Conservation (phyloP, 2,113 vertebrate species). For the Bothrops jararaca region DNA sequence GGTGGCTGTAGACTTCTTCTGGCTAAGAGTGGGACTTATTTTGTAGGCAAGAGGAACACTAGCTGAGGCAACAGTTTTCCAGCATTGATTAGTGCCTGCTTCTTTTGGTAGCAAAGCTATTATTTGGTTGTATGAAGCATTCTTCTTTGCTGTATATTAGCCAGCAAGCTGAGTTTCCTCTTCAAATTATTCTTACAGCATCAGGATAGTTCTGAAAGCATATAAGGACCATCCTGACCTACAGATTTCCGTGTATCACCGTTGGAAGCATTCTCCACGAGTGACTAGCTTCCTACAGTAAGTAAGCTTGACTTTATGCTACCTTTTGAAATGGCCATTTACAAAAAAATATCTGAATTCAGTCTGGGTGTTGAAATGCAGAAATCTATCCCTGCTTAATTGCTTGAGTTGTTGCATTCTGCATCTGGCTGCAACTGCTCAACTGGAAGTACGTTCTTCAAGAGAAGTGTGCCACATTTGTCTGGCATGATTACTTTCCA, state of each 20-base stretch:
- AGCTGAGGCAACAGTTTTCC: not conserved
- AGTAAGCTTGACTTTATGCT: constrained; percentile 23
- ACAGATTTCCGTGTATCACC: constrained; percentile 59
- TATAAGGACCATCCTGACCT: constrained; percentile 63
- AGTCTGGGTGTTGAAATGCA: not conserved
- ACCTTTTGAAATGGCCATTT: not conserved
- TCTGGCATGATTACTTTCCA: not conserved
- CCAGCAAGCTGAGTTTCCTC: not conserved
- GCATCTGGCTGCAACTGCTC: not conserved
- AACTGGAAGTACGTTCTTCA: not conserved
- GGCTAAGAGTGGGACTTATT: not conserved
- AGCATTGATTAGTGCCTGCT: not conserved
- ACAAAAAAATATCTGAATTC: not conserved
- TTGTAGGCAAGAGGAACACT: not conserved
- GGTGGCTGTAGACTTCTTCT: not conserved
- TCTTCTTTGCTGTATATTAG: not conserved
- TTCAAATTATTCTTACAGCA: constrained; percentile 40
- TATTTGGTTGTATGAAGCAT: not conserved
- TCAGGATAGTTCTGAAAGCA: constrained; percentile 47
- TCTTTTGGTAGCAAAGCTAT: not conserved
- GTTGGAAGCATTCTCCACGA: constrained; percentile 68
- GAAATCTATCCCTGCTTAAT: not conserved
- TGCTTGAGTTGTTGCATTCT: not conserved
- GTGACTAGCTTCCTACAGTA: constrained; percentile 68
- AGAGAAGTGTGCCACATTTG: not conserved